A percentile compares a stretch with the other conserved stretches of the same genome.
These are phyloP conservation scores for Rhodeus uyekii DNA, from an alignment of 2,797 vertebrate species.

Conservation along the genomic window DNA sequence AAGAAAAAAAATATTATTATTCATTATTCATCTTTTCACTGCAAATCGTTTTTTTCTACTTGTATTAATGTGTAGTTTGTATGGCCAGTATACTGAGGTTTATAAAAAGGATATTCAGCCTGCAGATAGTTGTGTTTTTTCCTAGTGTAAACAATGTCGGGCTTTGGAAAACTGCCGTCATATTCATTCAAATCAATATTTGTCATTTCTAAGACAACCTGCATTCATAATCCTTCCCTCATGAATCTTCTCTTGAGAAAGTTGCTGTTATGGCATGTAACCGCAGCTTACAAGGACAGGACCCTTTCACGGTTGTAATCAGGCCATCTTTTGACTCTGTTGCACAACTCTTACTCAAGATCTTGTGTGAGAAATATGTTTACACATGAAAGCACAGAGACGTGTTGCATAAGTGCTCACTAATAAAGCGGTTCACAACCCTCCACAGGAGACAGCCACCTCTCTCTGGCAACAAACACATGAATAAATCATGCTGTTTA, in stretches of 20 bases:
- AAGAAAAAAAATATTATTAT: no score
- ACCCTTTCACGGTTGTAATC: slow-evolving; percentile 43
- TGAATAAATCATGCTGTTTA: slow-evolving; percentile 39
- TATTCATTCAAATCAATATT: neutral
- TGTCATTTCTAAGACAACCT: neutral
- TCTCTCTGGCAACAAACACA: neutral
- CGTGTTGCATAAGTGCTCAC: slow-evolving; percentile 52
- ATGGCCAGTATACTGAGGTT: no score
- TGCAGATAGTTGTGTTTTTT: no score
- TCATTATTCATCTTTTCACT: no score
- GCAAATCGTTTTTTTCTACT: no score
- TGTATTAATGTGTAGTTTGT: no score
- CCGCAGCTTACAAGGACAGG: neutral
- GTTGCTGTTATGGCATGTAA: neutral
- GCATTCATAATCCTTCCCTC: neutral
- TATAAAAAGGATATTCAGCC: no score
- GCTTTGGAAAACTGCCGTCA: neutral
- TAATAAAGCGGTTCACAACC: slow-evolving; percentile 57
- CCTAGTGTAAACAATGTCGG: neutral
- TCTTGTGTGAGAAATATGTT: slow-evolving; percentile 65
- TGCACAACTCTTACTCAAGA: slow-evolving; percentile 72
- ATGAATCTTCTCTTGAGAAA: neutral
- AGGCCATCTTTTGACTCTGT: slow-evolving; percentile 50
- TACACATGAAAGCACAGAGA: slow-evolving; percentile 49
- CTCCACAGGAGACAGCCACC: neutral